These are phyloP conservation scores for Steatornis caripensis DNA, from an alignment of 2,113 vertebrate genomes.

Conservation along the genomic window DNA sequence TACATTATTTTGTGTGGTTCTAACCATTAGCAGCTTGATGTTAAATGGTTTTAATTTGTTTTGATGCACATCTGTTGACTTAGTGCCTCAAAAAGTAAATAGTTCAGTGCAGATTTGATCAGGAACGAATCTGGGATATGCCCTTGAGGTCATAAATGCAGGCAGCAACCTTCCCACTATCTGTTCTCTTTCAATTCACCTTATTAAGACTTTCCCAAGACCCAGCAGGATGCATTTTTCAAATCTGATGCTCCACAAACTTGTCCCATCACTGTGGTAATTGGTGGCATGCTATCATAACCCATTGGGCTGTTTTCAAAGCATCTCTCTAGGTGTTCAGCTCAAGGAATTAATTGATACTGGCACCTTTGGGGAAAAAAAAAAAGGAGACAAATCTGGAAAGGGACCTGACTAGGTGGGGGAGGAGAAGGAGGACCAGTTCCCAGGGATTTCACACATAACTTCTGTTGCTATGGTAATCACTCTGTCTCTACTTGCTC, in stretches of 20 bases:
- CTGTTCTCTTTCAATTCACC: background rate
- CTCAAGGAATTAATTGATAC: background rate
- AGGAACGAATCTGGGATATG: background rate
- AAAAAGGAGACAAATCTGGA: background rate
- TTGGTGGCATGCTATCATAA: background rate
- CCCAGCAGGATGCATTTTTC: background rate
- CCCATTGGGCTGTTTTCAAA: background rate
- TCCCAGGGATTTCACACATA: slow-evolving; percentile 60
- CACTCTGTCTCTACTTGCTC: slow-evolving; percentile 23
- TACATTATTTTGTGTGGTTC: slow-evolving; percentile 21
- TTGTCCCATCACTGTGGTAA: background rate
- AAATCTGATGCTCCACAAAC: background rate
- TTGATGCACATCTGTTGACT: slow-evolving; percentile 42
- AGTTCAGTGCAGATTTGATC: slow-evolving; percentile 14
- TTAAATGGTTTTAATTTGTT: slow-evolving; percentile 43
- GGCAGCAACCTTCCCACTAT: slow-evolving; percentile 2
- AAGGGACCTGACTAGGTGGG: slow-evolving; percentile 28
- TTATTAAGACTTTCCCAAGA: slow-evolving; percentile 1
- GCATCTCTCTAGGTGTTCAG: background rate
- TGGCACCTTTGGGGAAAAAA: background rate
- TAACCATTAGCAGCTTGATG: slow-evolving; percentile 15
- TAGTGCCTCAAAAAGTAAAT: background rate
- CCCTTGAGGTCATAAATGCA: slow-evolving; percentile 1
- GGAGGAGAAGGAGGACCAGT: background rate
- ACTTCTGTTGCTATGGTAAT: slow-evolving; percentile 67